Evolutionary conservation across 2,888 invertebrate species (phyloP).

Genomic region (Globia sparganii): DNA sequence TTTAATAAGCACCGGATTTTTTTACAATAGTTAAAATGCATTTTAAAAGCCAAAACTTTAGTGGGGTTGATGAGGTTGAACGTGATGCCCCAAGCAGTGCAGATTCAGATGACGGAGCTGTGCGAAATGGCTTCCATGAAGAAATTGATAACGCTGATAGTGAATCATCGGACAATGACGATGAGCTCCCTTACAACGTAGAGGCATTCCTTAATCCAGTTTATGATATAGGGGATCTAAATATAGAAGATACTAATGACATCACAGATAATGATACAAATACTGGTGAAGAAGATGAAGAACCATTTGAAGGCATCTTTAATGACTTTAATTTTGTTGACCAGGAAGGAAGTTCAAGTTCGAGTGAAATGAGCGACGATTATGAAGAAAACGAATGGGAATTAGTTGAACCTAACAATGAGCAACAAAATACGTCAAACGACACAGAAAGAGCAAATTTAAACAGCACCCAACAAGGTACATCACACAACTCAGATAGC

Average conservation of each 20-base stretch:
- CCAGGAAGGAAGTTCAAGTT: not conserved
- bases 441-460: not conserved
- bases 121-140: not conserved
- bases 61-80: too few species aligned
- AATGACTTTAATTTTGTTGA: not conserved
- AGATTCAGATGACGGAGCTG: not conserved
- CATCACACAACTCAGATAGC: not conserved
- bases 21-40: slow-evolving; percentile 22
- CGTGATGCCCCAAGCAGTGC: slow-evolving; percentile 12
- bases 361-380: slow-evolving; percentile 6
- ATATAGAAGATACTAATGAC: not conserved
- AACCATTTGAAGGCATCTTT: not conserved
- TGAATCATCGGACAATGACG: slow-evolving; percentile 1
- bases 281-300: not conserved
- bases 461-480: not conserved
- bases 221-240: not conserved
- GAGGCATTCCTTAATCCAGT: not conserved
- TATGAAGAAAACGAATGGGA: not conserved
- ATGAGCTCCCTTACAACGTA: not conserved
- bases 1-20: not conserved
- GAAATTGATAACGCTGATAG: slow-evolving; percentile 1
- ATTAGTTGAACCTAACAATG: not conserved
- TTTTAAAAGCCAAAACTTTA: not conserved
- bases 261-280: not conserved
- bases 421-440: not conserved